A percentile compares a stretch with the other conserved stretches of the same genome.
These are phyloP conservation scores for Euphydryas editha DNA, from an alignment of 2,888 invertebrate species.

Conservation along the genomic window DNA sequence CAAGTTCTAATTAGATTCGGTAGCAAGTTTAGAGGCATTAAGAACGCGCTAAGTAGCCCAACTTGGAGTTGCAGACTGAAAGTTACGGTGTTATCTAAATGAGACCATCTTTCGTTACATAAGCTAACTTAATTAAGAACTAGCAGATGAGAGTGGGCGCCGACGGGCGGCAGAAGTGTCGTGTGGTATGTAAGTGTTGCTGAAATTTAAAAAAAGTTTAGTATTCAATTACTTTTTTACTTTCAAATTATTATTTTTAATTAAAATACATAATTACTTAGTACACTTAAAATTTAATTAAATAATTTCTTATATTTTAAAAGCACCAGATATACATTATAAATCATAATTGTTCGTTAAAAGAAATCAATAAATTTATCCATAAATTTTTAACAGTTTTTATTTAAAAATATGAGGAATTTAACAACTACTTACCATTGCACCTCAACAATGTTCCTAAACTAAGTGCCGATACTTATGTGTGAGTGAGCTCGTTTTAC, in stretches of 20 bases:
- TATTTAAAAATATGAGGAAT: background rate
- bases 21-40: slow-evolving; percentile 42
- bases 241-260: slow-evolving; percentile 1
- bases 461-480: slow-evolving; percentile 72
- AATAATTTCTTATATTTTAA: too few relatives aligned
- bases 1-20: slow-evolving; percentile 67
- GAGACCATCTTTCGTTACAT: slow-evolving; percentile 85
- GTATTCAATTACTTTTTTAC: background rate
- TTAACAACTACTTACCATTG: slow-evolving; percentile 58
- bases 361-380: background rate
- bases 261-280: background rate
- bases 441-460: slow-evolving; percentile 65
- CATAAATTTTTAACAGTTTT: background rate
- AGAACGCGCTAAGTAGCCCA: slow-evolving; percentile 71
- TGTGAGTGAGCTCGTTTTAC: slow-evolving; percentile 58
- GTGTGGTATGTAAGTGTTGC: slow-evolving; percentile 56
- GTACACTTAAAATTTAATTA: too few relatives aligned
- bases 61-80: slow-evolving; percentile 71
- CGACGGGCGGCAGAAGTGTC: slow-evolving; percentile 63
- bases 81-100: slow-evolving; percentile 84
- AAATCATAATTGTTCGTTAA: too few relatives aligned
- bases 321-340: too few relatives aligned
- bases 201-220: slow-evolving; percentile 13
- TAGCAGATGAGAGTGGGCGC: slow-evolving; percentile 83
- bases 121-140: slow-evolving; percentile 85